Percentiles rank a stretch among this genome's conserved stretches.
These are phyloP conservation scores for Pectinophora gossypiella DNA, from an alignment of 1,140 invertebrate genomes.

Conservation along the genomic window DNA sequence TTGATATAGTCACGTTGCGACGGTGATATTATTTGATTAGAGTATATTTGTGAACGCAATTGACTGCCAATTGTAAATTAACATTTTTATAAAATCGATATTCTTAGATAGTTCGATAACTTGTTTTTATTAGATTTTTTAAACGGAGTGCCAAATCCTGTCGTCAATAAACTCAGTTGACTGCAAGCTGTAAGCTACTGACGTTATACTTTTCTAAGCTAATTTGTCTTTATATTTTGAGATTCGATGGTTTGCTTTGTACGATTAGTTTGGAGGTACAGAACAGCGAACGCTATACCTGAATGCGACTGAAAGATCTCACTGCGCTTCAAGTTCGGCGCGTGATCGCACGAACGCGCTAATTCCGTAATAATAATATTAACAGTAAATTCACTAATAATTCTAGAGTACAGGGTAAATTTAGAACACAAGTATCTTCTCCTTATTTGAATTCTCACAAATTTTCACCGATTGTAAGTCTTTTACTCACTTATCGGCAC, in stretches of 20 bases:
- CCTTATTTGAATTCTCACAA: slow-evolving; percentile 65
- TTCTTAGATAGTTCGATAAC: slow-evolving; percentile 70
- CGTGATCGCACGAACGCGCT: slow-evolving; percentile 20
- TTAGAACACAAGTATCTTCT: slow-evolving; percentile 67
- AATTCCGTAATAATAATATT: slow-evolving; percentile 40
- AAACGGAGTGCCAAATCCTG: slow-evolving; percentile 58
- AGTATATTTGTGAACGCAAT: slow-evolving; percentile 58
- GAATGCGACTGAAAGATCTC: slow-evolving; percentile 52
- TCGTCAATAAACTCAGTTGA: slow-evolving; percentile 32
- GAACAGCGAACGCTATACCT: slow-evolving; percentile 49
- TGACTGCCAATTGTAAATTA: slow-evolving; percentile 72
- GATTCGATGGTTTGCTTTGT: slow-evolving; percentile 36
- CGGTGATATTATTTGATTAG: slow-evolving; percentile 66
- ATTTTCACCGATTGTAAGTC: slow-evolving; percentile 61
- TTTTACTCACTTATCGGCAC: slow-evolving; percentile 67
- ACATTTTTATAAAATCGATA: slow-evolving; percentile 68
- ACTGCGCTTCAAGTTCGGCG: slow-evolving; percentile 23
- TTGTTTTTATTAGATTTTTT: slow-evolving; percentile 64
- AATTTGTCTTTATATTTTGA: slow-evolving; percentile 13
- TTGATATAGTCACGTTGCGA: slow-evolving; percentile 46
- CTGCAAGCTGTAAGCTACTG: slow-evolving; percentile 34
- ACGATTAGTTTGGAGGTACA: not conserved
- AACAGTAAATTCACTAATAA: slow-evolving; percentile 61
- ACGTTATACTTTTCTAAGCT: slow-evolving; percentile 21
- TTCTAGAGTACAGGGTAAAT: slow-evolving; percentile 74